A percentile compares a stretch with the other conserved stretches of the same genome.
Evolutionary conservation across 23 tunicate species (phyloP).

Genomic region (Botrylloides violaceus): DNA sequence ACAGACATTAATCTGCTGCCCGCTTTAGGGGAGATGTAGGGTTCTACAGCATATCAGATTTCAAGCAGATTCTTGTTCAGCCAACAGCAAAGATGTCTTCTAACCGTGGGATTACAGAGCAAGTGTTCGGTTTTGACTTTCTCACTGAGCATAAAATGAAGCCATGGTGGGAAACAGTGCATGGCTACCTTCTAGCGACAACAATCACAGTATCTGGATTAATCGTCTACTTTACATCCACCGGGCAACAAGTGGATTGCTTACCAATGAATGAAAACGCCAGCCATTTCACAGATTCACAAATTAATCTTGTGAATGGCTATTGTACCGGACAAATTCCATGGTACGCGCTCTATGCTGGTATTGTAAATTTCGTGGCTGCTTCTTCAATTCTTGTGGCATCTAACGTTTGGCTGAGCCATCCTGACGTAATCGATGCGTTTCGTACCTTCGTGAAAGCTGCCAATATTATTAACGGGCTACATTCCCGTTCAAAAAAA

Average conservation of each 20-base stretch:
- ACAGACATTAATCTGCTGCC: too few relatives aligned
- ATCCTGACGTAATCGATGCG: constrained; percentile 10
- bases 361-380: neutral
- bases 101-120: neutral
- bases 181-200: constrained; percentile 8
- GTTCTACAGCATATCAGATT: too few relatives aligned
- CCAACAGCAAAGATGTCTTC: neutral
- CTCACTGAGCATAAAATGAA: constrained; percentile 9
- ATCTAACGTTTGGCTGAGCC: constrained; percentile 16
- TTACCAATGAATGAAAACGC: neutral
- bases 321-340: constrained; percentile 19
- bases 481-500: constrained; percentile 8
- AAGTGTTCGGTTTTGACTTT: neutral
- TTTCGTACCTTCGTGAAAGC: constrained; percentile 5
- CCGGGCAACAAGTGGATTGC: constrained; percentile 1
- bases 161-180: constrained; percentile 21
- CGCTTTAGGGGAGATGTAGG: too few relatives aligned
- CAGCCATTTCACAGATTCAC: neutral
- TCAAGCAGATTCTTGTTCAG: too few relatives aligned
- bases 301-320: constrained; percentile 8
- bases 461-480: neutral
- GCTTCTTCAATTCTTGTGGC: neutral
- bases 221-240: neutral
- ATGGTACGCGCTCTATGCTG: constrained; percentile 11
- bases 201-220: constrained; percentile 6